These are phyloP conservation scores for Chelonia mydas DNA, from an alignment of 2,797 vertebrate genomes.

Conservation along the genomic window DNA sequence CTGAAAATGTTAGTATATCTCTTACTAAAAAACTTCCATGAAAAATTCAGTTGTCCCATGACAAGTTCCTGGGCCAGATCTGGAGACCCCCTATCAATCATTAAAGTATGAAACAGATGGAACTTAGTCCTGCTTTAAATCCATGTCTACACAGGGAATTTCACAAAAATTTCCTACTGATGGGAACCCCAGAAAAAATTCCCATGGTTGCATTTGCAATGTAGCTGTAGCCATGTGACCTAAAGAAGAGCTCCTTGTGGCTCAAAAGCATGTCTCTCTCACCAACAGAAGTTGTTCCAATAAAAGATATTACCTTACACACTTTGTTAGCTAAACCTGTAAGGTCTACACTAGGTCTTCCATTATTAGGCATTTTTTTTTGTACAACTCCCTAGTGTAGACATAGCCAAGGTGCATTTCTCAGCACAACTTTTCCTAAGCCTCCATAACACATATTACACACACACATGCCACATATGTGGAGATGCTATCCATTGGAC, in stretches of 20 bases:
- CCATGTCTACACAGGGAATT: not conserved
- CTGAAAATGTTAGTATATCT: not conserved
- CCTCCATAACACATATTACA: not conserved
- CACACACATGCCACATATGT: not conserved
- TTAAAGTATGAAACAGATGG: not conserved
- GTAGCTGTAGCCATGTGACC: not conserved
- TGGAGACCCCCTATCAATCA: too few species aligned
- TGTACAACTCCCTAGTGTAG: not conserved
- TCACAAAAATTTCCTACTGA: not conserved
- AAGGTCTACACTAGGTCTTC: not conserved
- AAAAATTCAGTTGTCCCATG: not conserved
- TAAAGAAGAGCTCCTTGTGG: not conserved
- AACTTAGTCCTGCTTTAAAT: not conserved
- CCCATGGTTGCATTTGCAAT: not conserved
- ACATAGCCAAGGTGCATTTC: not conserved
- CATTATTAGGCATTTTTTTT: not conserved
- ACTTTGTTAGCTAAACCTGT: not conserved
- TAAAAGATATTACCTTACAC: not conserved
- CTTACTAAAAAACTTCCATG: not conserved
- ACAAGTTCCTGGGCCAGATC: not conserved
- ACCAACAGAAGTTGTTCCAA: not conserved
- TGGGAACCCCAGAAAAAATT: not conserved
- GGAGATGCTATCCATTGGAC: not conserved
- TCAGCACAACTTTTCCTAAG: not conserved
- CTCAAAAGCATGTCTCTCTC: not conserved